A percentile compares a stretch with the other conserved stretches of the same genome.
These are phyloP conservation scores for Muscina levida DNA, from an alignment of 2,888 invertebrate genomes.

Conservation along the genomic window DNA sequence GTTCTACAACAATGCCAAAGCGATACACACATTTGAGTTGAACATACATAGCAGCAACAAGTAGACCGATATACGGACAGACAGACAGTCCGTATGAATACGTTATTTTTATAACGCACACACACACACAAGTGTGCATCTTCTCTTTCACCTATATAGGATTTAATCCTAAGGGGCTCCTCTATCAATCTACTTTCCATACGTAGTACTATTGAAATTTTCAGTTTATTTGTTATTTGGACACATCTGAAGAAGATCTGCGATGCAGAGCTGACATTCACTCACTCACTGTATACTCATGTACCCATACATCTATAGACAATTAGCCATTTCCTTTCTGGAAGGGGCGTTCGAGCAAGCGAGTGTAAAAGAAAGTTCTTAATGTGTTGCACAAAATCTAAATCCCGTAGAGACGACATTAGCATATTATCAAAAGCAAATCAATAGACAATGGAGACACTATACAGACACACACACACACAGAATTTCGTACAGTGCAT, in stretches of 20 bases:
- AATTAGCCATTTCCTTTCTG: conserved; percentile 31
- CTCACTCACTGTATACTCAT: no score
- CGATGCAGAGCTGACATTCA: neutral
- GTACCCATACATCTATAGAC: neutral
- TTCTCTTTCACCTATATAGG: no score
- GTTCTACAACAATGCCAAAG: neutral
- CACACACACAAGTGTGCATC: no score
- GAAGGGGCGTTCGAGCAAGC: neutral
- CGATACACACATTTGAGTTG: neutral
- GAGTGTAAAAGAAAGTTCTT: conserved; percentile 17
- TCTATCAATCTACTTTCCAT: neutral
- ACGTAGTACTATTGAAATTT: neutral
- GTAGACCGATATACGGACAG: neutral
- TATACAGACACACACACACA: no score
- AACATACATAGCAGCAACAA: neutral
- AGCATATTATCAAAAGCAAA: conserved; percentile 24
- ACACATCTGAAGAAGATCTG: neutral
- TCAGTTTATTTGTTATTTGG: conserved; percentile 10
- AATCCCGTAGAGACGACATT: conserved; percentile 3
- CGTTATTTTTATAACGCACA: no score
- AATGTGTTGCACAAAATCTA: conserved; percentile 5
- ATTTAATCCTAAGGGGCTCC: no score
- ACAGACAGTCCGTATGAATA: neutral
- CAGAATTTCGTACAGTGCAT: neutral
- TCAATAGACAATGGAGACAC: conserved; percentile 5